Evolutionary conservation across 92 coral and sea anemone species (phyloP).

Genomic region (Epizoanthus stellaris): DNA sequence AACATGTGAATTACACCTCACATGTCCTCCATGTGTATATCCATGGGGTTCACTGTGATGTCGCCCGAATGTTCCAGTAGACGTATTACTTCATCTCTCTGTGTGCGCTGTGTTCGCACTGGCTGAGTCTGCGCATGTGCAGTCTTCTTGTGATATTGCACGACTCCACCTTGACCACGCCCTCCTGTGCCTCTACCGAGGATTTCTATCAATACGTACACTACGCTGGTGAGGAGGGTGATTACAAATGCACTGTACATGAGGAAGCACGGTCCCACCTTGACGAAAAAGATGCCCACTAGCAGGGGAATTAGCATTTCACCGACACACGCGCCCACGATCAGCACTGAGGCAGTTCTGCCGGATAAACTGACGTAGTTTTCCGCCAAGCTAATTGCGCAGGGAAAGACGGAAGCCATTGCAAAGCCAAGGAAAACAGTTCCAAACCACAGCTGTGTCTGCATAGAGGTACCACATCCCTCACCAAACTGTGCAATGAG

Average conservation of each 20-base stretch:
- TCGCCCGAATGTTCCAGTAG: conserved; percentile 23
- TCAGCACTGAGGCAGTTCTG: conserved; percentile 78
- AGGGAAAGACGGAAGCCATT: conserved; percentile 93
- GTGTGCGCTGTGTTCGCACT: conserved; percentile 2
- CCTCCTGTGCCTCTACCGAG: conserved; percentile 35
- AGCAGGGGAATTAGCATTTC: conserved; percentile 90
- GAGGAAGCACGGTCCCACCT: conserved; percentile 79
- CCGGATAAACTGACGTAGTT: conserved; percentile 81
- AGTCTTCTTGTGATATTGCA: conserved; percentile 27
- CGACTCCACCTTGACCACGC: conserved; percentile 8
- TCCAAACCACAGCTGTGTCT: conserved; percentile 82
- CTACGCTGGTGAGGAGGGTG: conserved; percentile 48
- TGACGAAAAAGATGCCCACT: conserved; percentile 75
- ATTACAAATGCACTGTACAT: conserved; percentile 71
- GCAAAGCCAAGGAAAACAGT: conserved; percentile 85
- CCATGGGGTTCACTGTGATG: conserved; percentile 18
- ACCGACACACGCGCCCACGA: conserved; percentile 89
- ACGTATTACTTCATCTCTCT: conserved; percentile 25
- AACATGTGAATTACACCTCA: background rate
- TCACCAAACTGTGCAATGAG: conserved; percentile 72
- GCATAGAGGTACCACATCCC: conserved; percentile 55
- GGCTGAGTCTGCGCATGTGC: conserved; percentile 19
- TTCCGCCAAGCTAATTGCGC: conserved; percentile 87
- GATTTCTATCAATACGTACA: conserved; percentile 42
- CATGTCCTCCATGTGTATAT: background rate